Conservation (phyloP, 2,797 vertebrate genomes). For the Melanotaenia nigrans region DNA sequence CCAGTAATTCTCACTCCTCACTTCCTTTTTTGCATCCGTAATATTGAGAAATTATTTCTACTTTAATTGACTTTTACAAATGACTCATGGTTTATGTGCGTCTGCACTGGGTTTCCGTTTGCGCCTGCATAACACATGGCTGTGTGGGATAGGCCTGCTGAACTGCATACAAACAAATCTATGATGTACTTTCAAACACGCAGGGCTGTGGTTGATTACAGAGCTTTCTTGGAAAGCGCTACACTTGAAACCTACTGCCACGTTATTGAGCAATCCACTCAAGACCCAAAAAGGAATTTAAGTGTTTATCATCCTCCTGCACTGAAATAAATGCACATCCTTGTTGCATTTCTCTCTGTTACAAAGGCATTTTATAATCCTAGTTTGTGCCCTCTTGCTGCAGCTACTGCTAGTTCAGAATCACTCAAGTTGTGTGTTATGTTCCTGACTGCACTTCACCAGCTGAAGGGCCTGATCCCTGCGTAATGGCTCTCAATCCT, state of each 20-base stretch:
- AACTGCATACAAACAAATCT: conserved; percentile 67
- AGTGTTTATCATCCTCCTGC: neutral
- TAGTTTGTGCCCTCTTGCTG: neutral
- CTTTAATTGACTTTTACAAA: conserved; percentile 24
- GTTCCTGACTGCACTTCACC: conserved; percentile 79
- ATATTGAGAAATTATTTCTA: conserved; percentile 20
- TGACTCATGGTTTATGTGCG: conserved; percentile 5
- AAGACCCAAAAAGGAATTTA: neutral
- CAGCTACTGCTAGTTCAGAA: neutral
- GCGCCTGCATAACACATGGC: conserved; percentile 69
- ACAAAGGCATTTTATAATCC: neutral
- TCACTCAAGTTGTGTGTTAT: conserved; percentile 14
- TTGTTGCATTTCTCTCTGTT: conserved; percentile 10
- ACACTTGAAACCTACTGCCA: conserved; percentile 22
- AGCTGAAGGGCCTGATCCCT: conserved; percentile 93
- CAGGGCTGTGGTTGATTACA: conserved; percentile 58
- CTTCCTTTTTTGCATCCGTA: neutral
- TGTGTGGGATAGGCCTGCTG: conserved; percentile 36
- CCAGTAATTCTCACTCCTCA: neutral
- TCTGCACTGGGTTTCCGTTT: neutral
- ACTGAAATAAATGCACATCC: neutral
- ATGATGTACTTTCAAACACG: conserved; percentile 45
- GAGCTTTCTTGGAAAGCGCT: conserved; percentile 38
- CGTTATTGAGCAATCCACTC: conserved; percentile 42
- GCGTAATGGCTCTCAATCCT: conserved; percentile 88